Percentiles rank a stretch among this genome's conserved stretches.
Conservation (phyloP, 1,140 invertebrate genomes). For the Zaprionus gabonicus region DNA sequence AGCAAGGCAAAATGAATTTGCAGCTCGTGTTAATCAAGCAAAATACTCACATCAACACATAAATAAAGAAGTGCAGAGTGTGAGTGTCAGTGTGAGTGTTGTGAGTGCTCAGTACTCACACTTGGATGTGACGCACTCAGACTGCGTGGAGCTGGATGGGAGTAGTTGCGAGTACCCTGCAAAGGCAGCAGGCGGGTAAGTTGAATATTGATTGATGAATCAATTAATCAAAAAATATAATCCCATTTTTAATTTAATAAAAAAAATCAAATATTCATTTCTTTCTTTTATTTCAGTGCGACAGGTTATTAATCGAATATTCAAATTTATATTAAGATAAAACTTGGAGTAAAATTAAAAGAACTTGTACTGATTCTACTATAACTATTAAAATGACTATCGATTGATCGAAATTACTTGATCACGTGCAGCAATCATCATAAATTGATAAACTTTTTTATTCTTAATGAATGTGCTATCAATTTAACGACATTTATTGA, state of each 20-base stretch:
- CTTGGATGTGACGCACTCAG: constrained; percentile 60
- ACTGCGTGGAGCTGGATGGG: constrained; percentile 71
- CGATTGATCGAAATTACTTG: no score
- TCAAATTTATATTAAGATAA: no score
- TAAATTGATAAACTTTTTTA: no score
- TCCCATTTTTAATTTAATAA: not conserved
- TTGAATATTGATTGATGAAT: not conserved
- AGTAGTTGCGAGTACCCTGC: constrained; percentile 44
- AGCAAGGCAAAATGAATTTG: constrained; percentile 77
- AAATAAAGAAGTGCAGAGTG: constrained; percentile 8
- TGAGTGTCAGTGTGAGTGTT: not conserved
- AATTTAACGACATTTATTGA: no score
- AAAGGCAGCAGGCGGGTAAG: not conserved
- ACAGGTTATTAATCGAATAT: no score
- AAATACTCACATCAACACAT: constrained; percentile 48
- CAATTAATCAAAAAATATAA: not conserved
- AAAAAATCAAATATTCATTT: not conserved
- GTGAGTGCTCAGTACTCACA: constrained; percentile 36
- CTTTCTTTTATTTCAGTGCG: no score
- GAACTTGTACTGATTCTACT: no score
- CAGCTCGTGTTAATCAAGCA: constrained; percentile 76
- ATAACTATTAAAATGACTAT: no score
- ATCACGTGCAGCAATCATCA: no score
- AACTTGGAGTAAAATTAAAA: no score
- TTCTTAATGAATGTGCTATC: no score